These are phyloP conservation scores for Aphidius gifuensis DNA, from an alignment of 1,140 invertebrate genomes.

Conservation along the genomic window DNA sequence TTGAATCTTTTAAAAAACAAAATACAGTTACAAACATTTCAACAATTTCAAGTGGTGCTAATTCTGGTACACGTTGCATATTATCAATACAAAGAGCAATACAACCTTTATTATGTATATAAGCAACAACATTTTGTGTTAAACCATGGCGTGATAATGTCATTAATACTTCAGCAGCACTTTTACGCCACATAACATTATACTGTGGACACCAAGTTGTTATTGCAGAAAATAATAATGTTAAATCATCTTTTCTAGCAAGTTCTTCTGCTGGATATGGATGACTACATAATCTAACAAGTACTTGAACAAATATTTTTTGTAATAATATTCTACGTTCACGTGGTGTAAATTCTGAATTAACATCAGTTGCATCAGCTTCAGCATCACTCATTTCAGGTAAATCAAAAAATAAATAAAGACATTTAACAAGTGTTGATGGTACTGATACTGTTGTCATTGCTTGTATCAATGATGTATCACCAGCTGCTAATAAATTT, in stretches of 20 bases:
- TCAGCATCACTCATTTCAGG: conserved; percentile 83
- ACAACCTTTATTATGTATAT: conserved; percentile 97
- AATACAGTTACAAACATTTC: conserved; percentile 99
- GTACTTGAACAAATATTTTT: conserved; percentile 96
- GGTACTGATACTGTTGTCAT: conserved; percentile 95
- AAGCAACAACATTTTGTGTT: conserved; percentile 87
- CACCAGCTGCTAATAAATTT: conserved; percentile 85
- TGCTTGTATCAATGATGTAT: conserved; percentile 76
- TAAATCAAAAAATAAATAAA: conserved; percentile 98
- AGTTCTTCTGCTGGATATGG: conserved; percentile 92
- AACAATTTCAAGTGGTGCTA: conserved; percentile 91
- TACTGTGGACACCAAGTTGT: conserved; percentile 90
- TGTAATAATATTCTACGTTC: conserved; percentile 90
- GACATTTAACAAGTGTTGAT: conserved; percentile 96
- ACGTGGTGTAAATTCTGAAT: conserved; percentile 84
- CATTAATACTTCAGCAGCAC: conserved; percentile 93
- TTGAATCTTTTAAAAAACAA: conserved; percentile 98
- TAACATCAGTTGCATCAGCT: conserved; percentile 67
- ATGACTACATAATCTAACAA: conserved; percentile 90
- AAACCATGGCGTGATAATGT: conserved; percentile 92
- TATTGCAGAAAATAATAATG: conserved; percentile 92
- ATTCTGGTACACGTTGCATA: conserved; percentile 88
- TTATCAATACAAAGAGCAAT: conserved; percentile 94
- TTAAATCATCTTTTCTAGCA: conserved; percentile 93
- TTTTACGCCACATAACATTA: conserved; percentile 95